Percentiles rank a stretch among this genome's conserved stretches.
Evolutionary conservation across 2,797 vertebrate species (phyloP).

Genomic region (Syngnathus acus): DNA sequence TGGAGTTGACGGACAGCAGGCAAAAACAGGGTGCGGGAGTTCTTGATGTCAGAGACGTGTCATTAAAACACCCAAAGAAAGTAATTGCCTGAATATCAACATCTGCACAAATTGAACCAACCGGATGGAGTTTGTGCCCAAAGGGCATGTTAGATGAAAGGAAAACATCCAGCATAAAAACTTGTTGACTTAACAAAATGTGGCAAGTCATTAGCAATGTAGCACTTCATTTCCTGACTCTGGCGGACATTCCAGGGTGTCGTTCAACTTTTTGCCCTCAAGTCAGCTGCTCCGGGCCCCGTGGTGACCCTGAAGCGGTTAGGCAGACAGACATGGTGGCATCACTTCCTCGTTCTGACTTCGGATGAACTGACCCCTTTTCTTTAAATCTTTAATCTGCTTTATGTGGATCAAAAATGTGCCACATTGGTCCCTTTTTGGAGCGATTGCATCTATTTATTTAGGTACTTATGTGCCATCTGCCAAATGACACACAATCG

Average conservation of each 20-base stretch:
- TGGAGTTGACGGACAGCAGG: too few relatives aligned
- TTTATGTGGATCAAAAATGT: conserved; percentile 1
- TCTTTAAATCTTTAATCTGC: conserved; percentile 7
- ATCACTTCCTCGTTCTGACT: background rate
- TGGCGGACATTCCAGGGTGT: background rate
- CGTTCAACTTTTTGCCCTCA: background rate
- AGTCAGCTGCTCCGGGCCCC: background rate
- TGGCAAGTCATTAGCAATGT: background rate
- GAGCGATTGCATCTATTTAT: background rate
- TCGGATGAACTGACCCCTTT: background rate
- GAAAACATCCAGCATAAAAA: background rate
- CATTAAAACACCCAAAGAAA: too few relatives aligned
- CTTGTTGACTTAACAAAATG: background rate
- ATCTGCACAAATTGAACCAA: too few relatives aligned
- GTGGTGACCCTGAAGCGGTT: background rate
- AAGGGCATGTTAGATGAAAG: background rate
- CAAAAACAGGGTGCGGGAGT: too few relatives aligned
- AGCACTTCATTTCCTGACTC: background rate
- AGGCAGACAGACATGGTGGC: background rate
- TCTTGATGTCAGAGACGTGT: too few relatives aligned
- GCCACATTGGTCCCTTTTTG: conserved; percentile 1
- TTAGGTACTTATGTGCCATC: conserved; percentile 3
- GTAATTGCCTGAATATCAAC: too few relatives aligned
- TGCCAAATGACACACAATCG: conserved; percentile 6
- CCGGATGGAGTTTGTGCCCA: too few relatives aligned